Evolutionary conservation across 1,140 invertebrate genomes (phyloP).

Genomic region (Cyclargus thomasi): DNA sequence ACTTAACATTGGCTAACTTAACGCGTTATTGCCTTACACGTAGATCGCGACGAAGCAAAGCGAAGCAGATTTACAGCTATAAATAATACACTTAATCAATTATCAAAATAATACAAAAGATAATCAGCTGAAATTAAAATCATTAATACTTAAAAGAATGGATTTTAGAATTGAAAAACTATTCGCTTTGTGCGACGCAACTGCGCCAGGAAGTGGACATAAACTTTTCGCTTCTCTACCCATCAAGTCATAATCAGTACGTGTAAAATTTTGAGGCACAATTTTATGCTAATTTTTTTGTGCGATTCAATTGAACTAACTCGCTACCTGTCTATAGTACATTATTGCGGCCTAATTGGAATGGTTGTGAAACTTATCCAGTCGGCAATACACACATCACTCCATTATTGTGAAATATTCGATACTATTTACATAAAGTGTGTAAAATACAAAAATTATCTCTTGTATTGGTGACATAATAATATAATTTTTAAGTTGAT

Average conservation of each 20-base stretch:
- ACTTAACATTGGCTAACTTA: conserved; percentile 70
- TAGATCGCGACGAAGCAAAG: conserved; percentile 50
- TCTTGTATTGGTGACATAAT: conserved; percentile 17
- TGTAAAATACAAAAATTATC: conserved; percentile 23
- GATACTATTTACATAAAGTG: conserved; percentile 23
- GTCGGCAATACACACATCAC: conserved; percentile 24
- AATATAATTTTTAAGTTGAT: conserved; percentile 22
- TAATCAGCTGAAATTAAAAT: conserved; percentile 28
- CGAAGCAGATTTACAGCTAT: conserved; percentile 65
- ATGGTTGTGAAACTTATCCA: conserved; percentile 24
- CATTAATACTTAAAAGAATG: conserved; percentile 18
- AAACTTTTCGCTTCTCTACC: conserved; percentile 10
- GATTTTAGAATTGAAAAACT: neutral
- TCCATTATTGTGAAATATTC: conserved; percentile 21
- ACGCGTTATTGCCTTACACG: conserved; percentile 52
- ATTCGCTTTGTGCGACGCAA: conserved; percentile 9
- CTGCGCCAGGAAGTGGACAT: conserved; percentile 5
- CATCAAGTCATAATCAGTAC: neutral
- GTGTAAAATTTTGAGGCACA: conserved; percentile 12
- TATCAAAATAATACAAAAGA: conserved; percentile 56
- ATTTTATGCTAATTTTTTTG: conserved; percentile 20
- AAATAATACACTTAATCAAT: conserved; percentile 64
- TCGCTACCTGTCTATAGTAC: conserved; percentile 12
- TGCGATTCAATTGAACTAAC: conserved; percentile 21
- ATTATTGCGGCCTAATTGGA: conserved; percentile 21